Evolutionary conservation across 2,888 invertebrate genomes (phyloP).

Genomic region (Phengaris arion): DNA sequence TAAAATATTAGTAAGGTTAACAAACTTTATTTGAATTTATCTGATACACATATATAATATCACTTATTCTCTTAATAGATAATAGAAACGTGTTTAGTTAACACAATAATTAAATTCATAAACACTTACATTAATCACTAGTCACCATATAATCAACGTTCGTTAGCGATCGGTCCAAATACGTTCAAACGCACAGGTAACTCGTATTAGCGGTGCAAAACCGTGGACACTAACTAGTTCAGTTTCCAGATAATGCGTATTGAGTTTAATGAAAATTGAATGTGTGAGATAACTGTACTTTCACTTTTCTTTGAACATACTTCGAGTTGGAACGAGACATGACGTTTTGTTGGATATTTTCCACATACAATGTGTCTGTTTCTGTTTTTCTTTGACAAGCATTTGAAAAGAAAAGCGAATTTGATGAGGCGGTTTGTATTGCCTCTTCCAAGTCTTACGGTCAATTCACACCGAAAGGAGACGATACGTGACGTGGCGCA

Average conservation of each 20-base stretch:
- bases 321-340: not conserved
- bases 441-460: too few species aligned
- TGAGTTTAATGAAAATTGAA: conserved; percentile 19
- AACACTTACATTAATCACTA: too few species aligned
- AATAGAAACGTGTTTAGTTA: not conserved
- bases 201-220: not conserved
- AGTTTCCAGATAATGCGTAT: not conserved
- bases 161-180: not conserved
- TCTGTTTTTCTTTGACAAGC: not conserved
- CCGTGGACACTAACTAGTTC: not conserved
- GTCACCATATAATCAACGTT: not conserved
- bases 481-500: too few species aligned
- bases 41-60: too few species aligned
- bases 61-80: too few species aligned
- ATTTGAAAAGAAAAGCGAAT: not conserved
- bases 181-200: not conserved
- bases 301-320: conserved; percentile 17
- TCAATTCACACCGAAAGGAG: too few species aligned
- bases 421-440: not conserved
- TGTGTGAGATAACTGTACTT: conserved; percentile 28
- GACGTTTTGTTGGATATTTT: not conserved
- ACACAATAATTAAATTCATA: conserved; percentile 1
- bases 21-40: too few species aligned
- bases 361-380: not conserved
- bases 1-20: too few species aligned